These are phyloP conservation scores for Ceratina japonica DNA, from an alignment of 1,140 invertebrate genomes.

Conservation along the genomic window DNA sequence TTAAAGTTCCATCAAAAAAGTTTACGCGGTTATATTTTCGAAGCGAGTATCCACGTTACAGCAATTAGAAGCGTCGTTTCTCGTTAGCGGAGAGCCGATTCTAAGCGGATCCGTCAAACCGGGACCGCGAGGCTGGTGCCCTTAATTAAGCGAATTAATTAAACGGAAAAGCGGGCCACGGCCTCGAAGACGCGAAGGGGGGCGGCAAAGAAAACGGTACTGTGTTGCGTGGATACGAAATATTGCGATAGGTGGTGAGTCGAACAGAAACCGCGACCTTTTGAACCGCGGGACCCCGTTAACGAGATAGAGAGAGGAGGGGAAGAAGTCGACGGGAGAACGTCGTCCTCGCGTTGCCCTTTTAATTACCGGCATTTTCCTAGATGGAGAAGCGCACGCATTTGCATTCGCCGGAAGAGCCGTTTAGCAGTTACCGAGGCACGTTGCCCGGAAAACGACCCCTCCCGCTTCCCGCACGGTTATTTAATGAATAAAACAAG, in stretches of 20 bases:
- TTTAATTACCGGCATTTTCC: slow-evolving; percentile 56
- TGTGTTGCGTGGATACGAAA: slow-evolving; percentile 2
- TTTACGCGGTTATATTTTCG: background rate
- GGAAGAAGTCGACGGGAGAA: slow-evolving; percentile 40
- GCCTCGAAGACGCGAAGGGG: slow-evolving; percentile 2
- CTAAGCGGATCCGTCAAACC: slow-evolving; percentile 25
- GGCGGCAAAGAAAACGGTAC: background rate
- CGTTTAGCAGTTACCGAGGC: slow-evolving; percentile 62
- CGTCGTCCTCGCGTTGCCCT: slow-evolving; percentile 52
- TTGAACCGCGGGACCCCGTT: slow-evolving; percentile 39
- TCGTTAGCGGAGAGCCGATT: slow-evolving; percentile 25
- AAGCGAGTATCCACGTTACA: background rate
- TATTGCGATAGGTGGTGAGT: slow-evolving; percentile 23
- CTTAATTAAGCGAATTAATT: slow-evolving; percentile 49
- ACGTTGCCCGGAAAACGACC: slow-evolving; percentile 42
- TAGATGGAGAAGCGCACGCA: slow-evolving; percentile 22
- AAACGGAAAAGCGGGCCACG: slow-evolving; percentile 23
- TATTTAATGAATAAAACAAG: slow-evolving; percentile 68
- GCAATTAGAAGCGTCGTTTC: slow-evolving; percentile 25
- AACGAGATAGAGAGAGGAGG: slow-evolving; percentile 17
- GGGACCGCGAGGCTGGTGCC: slow-evolving; percentile 2
- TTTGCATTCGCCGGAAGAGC: slow-evolving; percentile 68
- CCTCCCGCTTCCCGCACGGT: slow-evolving; percentile 40
- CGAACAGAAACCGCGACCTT: slow-evolving; percentile 13
- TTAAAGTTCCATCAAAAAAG: background rate